A percentile compares a stretch with the other conserved stretches of the same genome.
phyloP scores from a whole-genome alignment of 2,113 vertebrate species.

The Leucosticte australis region DNA sequence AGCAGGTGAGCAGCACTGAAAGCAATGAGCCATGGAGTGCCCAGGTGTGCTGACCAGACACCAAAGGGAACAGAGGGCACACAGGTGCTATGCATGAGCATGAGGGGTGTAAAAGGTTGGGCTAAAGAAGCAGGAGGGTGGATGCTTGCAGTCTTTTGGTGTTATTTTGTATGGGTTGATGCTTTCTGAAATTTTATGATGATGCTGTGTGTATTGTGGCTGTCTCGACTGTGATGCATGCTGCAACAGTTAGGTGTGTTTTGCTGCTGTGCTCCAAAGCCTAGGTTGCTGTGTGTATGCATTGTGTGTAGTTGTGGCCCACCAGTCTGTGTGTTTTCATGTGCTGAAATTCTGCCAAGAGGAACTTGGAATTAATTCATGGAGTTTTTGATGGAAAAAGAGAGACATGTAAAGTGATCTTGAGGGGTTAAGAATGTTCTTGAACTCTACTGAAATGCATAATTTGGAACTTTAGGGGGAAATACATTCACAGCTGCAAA shows the following conservation, averaged over 20 bases:
- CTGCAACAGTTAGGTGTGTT: not conserved
- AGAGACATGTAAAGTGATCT: not conserved
- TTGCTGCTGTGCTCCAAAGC: not conserved
- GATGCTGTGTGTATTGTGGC: not conserved
- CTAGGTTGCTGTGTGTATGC: not conserved
- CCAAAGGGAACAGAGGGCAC: not conserved
- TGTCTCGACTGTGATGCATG: not conserved
- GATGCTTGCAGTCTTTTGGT: not conserved
- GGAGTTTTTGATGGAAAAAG: not conserved
- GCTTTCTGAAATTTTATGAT: not conserved
- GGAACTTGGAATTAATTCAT: not conserved
- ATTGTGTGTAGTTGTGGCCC: not conserved
- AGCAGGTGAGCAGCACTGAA: not conserved
- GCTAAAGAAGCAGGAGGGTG: not conserved
- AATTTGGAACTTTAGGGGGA: not conserved
- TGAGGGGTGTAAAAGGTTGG: not conserved
- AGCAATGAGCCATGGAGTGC: not conserved
- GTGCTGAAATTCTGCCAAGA: not conserved
- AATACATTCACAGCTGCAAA: conserved; percentile 29
- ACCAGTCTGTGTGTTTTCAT: not conserved
- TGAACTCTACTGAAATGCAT: not conserved
- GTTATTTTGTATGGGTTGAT: not conserved
- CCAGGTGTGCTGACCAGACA: not conserved
- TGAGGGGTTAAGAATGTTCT: not conserved
- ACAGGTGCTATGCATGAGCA: not conserved